Conservation (phyloP, 2,113 vertebrate species). For the Neodon shergylaensis region DNA sequence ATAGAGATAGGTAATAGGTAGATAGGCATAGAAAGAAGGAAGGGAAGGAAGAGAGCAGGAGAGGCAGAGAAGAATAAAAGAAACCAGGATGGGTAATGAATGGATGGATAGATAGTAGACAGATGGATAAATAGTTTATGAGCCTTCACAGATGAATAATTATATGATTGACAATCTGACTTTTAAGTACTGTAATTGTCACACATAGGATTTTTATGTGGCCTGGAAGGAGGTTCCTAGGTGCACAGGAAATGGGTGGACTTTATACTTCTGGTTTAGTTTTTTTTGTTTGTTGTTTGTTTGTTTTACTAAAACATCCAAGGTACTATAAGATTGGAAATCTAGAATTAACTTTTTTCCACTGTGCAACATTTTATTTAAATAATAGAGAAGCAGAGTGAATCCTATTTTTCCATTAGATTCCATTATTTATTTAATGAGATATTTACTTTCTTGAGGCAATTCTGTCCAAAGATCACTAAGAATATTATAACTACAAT, state of each 20-base stretch:
- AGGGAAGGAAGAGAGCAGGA: too few relatives aligned
- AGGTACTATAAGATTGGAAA: not conserved
- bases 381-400: not conserved
- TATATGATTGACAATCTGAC: not conserved
- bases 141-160: not conserved
- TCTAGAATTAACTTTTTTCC: not conserved
- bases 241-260: not conserved
- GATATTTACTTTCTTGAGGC: not conserved
- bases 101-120: not conserved
- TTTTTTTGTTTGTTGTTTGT: not conserved
- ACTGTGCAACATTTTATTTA: not conserved
- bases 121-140: not conserved
- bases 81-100: not conserved
- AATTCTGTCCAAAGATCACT: not conserved
- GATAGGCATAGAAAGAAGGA: not conserved
- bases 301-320: not conserved
- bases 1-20: not conserved
- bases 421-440: constrained; percentile 34
- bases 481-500: not conserved
- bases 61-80: too few relatives aligned
- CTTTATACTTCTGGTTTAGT: not conserved
- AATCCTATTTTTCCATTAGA: not conserved
- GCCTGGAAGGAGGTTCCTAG: not conserved
- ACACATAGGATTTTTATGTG: not conserved
- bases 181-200: not conserved